Percentiles rank a stretch among this genome's conserved stretches.
These are phyloP conservation scores for Trididemnum miniatum DNA, from an alignment of 23 tunicate species.

Conservation along the genomic window DNA sequence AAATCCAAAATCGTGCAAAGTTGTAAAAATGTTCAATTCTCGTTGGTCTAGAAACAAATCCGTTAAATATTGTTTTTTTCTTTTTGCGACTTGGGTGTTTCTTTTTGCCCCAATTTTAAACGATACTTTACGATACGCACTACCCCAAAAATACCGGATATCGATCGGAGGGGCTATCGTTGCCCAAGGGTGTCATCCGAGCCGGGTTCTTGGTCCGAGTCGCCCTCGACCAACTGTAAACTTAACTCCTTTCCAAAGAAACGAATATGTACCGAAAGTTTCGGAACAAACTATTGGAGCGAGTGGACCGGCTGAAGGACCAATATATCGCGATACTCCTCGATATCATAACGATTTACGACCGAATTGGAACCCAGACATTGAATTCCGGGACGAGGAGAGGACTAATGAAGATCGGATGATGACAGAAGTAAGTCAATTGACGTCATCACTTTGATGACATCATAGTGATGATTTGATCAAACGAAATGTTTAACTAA, in stretches of 20 bases:
- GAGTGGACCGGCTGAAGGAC: constrained; percentile 68
- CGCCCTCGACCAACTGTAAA: constrained; percentile 32
- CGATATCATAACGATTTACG: constrained; percentile 29
- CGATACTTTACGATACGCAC: constrained; percentile 1
- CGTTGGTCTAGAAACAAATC: background rate
- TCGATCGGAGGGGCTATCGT: constrained; percentile 22
- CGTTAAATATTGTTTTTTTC: background rate
- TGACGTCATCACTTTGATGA: background rate
- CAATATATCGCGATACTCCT: constrained; percentile 13
- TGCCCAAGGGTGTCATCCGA: constrained; percentile 48
- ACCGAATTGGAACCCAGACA: constrained; percentile 56
- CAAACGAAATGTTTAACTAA: too few species aligned
- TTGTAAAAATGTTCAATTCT: background rate
- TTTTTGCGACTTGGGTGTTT: constrained; percentile 26
- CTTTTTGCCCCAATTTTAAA: constrained; percentile 23
- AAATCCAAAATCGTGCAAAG: background rate
- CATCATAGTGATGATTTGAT: background rate
- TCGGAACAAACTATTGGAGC: constrained; percentile 87
- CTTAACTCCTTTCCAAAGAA: constrained; percentile 35
- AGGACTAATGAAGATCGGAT: constrained; percentile 59
- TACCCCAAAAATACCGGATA: background rate
- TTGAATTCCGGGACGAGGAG: constrained; percentile 62
- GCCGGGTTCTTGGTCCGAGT: background rate
- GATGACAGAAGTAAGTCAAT: constrained; percentile 51
- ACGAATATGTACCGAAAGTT: constrained; percentile 67